Evolutionary conservation across 2,888 invertebrate genomes (phyloP), one percentile per base, ranked within the genome.

Genomic region (Fissipunctia ypsillon): DNA sequence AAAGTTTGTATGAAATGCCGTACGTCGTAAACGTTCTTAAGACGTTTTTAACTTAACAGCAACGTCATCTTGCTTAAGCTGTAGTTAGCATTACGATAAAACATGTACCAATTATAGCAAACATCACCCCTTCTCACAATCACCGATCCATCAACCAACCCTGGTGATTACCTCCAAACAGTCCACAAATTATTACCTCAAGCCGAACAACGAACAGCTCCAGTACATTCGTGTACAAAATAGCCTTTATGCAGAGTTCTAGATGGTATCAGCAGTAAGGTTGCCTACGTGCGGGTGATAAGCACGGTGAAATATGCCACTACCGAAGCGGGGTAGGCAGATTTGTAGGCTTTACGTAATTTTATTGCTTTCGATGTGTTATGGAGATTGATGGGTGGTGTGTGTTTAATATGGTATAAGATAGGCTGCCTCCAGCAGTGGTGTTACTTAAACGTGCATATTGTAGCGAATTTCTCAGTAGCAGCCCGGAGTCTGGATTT

Each of bases 211-310:
- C 45, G 14, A 81, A 7, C 45, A 14, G 31, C 28, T 25, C 48
- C 19, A 65, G 35, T 19, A 52, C 71, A 57, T 65, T 83, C 80
- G 67, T 83, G 75, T 71, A 61, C 65, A 59, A 83, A 82, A 74
- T 83, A 75, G 68, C 68, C 70, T 83, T 71, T 61, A 81, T 70
- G 70, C 67, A 54, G 45, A 73, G 63, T 75, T 71, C 86, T 86
- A 90, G 91, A 91, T 91, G 73, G 14, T 91, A 91, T 91, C 91
- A 69, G 66, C 25, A n/a, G 71, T 82, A 86, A 90, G 91, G 90
- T 86, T 89, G 88, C 89, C 86, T 90, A 90, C 90, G 89, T 90
- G 90, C 69, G 85, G 72, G 83, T 85, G 91, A 90, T 91, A 91
- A 90, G 86, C 73, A 28, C 43, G 54, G 85, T 90, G 87, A 90